phyloP scores from a whole-genome alignment of 2,797 vertebrate species.

The Craterocephalus amniculus region DNA sequence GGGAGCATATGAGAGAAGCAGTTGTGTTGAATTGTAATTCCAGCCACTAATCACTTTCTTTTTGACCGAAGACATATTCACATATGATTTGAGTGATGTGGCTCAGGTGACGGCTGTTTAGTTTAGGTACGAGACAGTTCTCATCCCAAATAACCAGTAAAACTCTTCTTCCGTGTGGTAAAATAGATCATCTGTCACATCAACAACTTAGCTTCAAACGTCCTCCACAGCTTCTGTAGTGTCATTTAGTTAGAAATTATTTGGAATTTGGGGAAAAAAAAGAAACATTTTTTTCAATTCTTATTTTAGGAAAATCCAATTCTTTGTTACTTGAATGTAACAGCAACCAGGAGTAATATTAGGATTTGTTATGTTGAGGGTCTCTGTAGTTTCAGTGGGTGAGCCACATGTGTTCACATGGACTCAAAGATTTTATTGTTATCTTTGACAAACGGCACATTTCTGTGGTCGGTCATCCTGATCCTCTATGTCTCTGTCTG shows the following conservation, averaged over 20 bases:
- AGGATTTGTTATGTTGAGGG: neutral
- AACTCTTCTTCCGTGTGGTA: neutral
- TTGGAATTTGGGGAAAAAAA: too few species aligned
- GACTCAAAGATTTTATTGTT: too few species aligned
- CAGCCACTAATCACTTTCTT: neutral
- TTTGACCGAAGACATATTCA: neutral
- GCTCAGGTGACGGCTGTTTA: neutral
- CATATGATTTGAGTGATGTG: neutral
- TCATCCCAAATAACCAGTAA: neutral
- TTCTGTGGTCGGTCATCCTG: too few species aligned
- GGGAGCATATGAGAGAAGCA: neutral
- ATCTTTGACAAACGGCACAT: too few species aligned
- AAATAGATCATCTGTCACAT: too few species aligned
- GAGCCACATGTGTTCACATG: too few species aligned
- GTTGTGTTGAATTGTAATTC: neutral
- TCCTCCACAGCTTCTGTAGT: too few species aligned
- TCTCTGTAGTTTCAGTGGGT: neutral
- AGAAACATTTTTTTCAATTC: too few species aligned
- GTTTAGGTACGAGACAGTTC: neutral
- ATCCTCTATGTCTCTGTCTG: neutral
- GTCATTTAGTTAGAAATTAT: too few species aligned
- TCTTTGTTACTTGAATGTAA: neutral
- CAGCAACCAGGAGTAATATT: neutral
- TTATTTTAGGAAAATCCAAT: neutral
- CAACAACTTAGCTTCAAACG: too few species aligned